Conservation (phyloP, 2,113 vertebrate genomes). For the Rhinoderma darwinii region DNA sequence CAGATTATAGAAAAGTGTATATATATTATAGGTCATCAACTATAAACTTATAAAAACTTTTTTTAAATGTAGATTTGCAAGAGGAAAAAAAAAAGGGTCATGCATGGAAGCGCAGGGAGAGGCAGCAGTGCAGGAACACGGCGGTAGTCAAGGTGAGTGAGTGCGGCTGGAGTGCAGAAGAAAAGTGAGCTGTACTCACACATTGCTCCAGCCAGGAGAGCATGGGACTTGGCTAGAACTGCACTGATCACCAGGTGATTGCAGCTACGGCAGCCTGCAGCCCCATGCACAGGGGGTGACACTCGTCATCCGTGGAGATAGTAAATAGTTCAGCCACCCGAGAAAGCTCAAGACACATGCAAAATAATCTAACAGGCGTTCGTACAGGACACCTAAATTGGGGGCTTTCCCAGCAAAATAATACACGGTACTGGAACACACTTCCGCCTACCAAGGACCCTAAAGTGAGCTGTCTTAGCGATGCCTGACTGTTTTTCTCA, state of each 20-base stretch:
- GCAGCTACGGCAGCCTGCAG: neutral
- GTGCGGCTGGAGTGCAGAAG: neutral
- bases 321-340: neutral
- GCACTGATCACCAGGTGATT: neutral
- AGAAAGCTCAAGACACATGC: constrained; percentile 11
- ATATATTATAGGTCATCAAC: no score
- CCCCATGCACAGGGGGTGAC: neutral
- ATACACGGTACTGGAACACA: no score
- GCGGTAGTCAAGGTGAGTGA: no score
- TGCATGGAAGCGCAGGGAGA: no score
- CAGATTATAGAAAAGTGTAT: no score
- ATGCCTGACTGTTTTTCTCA: neutral
- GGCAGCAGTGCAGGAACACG: no score
- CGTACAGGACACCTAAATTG: neutral
- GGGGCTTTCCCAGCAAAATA: neutral
- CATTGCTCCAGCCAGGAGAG: constrained; percentile 28
- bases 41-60: no score
- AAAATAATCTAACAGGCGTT: constrained; percentile 2
- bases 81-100: no score
- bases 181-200: constrained; percentile 33
- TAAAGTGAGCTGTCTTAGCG: neutral
- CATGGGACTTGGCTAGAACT: neutral
- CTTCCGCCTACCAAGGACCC: neutral
- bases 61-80: no score
- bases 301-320: neutral